Percentiles rank a stretch among this genome's conserved stretches.
Evolutionary conservation across 1,140 invertebrate species (phyloP).

Genomic region (Dendrolimus kikuchii): DNA sequence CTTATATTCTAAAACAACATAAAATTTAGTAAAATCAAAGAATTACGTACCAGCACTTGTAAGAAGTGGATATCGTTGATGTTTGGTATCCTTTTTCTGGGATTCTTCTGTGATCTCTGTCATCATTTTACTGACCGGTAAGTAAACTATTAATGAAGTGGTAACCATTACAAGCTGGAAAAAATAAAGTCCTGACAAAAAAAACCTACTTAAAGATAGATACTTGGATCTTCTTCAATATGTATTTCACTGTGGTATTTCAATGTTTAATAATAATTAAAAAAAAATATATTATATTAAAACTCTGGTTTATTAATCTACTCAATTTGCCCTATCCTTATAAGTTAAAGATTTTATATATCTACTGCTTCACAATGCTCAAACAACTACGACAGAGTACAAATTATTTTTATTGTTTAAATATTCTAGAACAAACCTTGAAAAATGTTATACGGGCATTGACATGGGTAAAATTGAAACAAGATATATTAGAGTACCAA

Average conservation of each 20-base stretch:
- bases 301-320: too few species aligned
- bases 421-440: too few species aligned
- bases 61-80: constrained; percentile 48
- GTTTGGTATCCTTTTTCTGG: constrained; percentile 39
- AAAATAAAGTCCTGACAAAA: constrained; percentile 24
- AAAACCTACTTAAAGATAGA: neutral
- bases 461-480: too few species aligned
- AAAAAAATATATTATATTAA: neutral
- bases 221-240: neutral
- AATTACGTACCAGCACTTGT: constrained; percentile 40
- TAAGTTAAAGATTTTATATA: too few species aligned
- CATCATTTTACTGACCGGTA: constrained; percentile 42
- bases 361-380: too few species aligned
- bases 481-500: too few species aligned
- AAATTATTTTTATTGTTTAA: too few species aligned
- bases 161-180: constrained; percentile 48
- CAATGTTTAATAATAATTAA: neutral
- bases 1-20: neutral
- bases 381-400: too few species aligned
- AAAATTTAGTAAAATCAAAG: neutral
- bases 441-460: too few species aligned
- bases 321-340: too few species aligned
- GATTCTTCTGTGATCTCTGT: constrained; percentile 17
- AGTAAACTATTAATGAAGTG: constrained; percentile 54
- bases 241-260: neutral